Percentiles rank a stretch among this genome's conserved stretches.
Conservation (phyloP, 2,888 invertebrate species). For the Apodemia arnacis region DNA sequence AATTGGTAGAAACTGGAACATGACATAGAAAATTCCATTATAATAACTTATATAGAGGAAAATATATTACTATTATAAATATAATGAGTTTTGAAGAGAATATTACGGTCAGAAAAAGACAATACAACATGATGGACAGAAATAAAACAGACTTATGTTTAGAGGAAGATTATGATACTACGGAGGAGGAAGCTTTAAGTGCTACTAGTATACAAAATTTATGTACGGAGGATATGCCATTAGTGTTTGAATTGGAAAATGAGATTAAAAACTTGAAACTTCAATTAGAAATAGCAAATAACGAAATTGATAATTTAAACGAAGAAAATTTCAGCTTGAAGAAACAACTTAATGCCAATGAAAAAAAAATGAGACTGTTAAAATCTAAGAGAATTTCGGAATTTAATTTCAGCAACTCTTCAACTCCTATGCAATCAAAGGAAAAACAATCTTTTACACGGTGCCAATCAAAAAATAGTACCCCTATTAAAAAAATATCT, state of each 20-base stretch:
- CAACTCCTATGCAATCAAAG: not conserved
- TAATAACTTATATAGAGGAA: too few species aligned
- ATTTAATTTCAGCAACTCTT: not conserved
- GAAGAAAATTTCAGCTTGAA: not conserved
- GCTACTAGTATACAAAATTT: not conserved
- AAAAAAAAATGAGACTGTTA: not conserved
- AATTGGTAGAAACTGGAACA: too few species aligned
- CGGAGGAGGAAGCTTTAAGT: not conserved
- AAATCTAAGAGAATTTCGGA: not conserved
- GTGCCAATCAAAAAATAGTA: not conserved
- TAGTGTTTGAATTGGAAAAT: not conserved
- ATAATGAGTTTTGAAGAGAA: not conserved
- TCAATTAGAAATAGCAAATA: not conserved
- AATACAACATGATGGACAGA: not conserved
- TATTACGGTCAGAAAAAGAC: not conserved
- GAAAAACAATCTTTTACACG: not conserved
- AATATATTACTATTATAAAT: not conserved
- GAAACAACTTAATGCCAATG: not conserved
- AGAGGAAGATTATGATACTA: not conserved
- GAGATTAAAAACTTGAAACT: not conserved
- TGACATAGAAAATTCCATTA: too few species aligned
- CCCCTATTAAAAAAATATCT: not conserved
- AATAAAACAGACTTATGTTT: not conserved
- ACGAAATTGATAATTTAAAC: not conserved
- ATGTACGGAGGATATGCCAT: slow-evolving; percentile 29